Evolutionary conservation across 1,140 invertebrate genomes (phyloP).

Genomic region (Neodiprion pinetum): DNA sequence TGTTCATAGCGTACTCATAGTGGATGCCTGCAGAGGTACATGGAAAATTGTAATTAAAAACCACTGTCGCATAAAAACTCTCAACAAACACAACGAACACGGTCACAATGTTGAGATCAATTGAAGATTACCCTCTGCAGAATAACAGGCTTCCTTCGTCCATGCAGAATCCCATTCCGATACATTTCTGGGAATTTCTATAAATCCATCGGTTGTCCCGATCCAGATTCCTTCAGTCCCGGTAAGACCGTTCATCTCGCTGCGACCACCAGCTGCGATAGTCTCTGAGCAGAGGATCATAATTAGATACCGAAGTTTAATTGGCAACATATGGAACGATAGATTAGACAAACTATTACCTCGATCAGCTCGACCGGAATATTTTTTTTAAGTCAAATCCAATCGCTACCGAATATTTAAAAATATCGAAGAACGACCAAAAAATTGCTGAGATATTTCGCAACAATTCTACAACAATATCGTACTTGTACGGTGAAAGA

Average conservation of each 20-base stretch:
- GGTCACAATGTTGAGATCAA: background rate
- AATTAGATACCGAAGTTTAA: background rate
- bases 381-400: too few species aligned
- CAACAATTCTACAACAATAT: background rate
- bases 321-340: background rate
- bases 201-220: slow-evolving; percentile 45
- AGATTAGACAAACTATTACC: background rate
- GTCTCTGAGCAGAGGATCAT: slow-evolving; percentile 42
- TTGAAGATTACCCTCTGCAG: slow-evolving; percentile 52
- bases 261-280: slow-evolving; percentile 51
- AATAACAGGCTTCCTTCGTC: slow-evolving; percentile 57
- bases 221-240: slow-evolving; percentile 55
- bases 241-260: slow-evolving; percentile 51
- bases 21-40: too few species aligned
- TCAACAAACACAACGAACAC: background rate
- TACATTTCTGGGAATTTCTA: slow-evolving; percentile 46
- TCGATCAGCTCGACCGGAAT: too few species aligned
- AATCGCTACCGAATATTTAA: too few species aligned
- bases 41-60: too few species aligned
- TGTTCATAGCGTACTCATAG: too few species aligned
- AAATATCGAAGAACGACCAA: too few species aligned
- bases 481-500: background rate
- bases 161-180: slow-evolving; percentile 43
- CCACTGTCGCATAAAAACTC: too few species aligned
- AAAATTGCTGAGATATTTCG: too few species aligned